phyloP scores from a whole-genome alignment of 1,140 invertebrate species.

The Nasonia giraulti region DNA sequence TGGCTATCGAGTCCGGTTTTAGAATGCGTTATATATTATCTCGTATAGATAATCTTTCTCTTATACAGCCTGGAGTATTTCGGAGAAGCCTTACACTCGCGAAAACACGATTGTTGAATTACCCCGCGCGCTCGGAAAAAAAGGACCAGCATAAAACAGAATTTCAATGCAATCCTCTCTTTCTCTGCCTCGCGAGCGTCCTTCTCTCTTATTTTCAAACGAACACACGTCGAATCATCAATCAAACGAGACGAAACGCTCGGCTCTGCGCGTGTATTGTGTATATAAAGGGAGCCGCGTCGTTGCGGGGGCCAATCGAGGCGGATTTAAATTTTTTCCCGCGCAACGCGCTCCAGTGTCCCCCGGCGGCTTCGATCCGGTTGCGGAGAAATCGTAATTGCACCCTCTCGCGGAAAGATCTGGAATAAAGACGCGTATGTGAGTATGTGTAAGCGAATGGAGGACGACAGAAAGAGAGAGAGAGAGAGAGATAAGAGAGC shows the following conservation, averaged over 20 bases:
- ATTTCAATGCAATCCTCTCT: neutral
- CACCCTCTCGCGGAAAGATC: slow-evolving; percentile 8
- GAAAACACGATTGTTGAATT: neutral
- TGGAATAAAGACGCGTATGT: slow-evolving; percentile 10
- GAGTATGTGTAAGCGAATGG: neutral
- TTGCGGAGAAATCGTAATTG: slow-evolving; percentile 41
- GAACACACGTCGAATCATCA: slow-evolving; percentile 41
- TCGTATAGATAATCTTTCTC: no score
- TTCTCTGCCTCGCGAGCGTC: no score
- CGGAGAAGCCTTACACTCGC: neutral
- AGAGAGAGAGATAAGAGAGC: neutral
- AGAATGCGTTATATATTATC: slow-evolving; percentile 1
- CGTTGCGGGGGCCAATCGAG: neutral
- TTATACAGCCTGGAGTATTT: no score
- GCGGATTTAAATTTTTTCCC: slow-evolving; percentile 45
- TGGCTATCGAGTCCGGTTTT: slow-evolving; percentile 12
- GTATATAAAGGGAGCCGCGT: slow-evolving; percentile 23
- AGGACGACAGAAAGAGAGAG: neutral
- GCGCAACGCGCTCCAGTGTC: neutral
- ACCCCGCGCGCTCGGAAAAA: neutral
- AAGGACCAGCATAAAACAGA: neutral
- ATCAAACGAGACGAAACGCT: slow-evolving; percentile 43
- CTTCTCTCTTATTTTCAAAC: slow-evolving; percentile 21
- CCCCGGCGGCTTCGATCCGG: neutral
- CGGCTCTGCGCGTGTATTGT: neutral